Evolutionary conservation across 2,113 vertebrate species (phyloP), one percentile per base, ranked within the genome.

Genomic region (Entomyzon cyanotis): DNA sequence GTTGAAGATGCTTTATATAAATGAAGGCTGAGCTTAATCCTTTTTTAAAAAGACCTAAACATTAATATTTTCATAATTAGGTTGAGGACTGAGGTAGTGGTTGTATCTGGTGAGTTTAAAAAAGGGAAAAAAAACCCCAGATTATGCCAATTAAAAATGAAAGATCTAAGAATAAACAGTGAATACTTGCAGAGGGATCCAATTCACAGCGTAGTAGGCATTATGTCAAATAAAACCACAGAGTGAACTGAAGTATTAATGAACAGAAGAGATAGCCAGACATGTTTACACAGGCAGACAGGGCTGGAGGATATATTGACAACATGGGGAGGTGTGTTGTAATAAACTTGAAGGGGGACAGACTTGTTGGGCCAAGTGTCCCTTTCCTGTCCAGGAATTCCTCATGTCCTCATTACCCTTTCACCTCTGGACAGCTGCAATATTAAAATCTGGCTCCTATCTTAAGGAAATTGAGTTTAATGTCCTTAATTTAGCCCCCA

Each of bases 241-340:
- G 58, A 93, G 71, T 95, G 97, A 97, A 97, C 79, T 31, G 5
- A 93, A 96, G 91, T 93, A 89, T 97, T 97, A 96, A 96, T 77
- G 84, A 96, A 68, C 79, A 96, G 93, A 96, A 94, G 91, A 98
- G 95, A 97, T 96, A 97, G 85, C 93, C 91, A 90, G 96, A 95
- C 96, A 94, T 97, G 96, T 98, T 98, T 98, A 98, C 94, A 95
- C 71, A 97, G 95, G 93, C 95, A 96, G 96, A 92, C 93, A 90
- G 89, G 95, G 91, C 95, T 95, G 90, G 77, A 97, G 97, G 93
- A 97, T 95, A 87, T 47, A 94, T 93, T 27, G n/a, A 96, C 97
- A 95, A 95, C 33, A 5, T 13, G 2, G 73, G 94, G 97, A 98
- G 96, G 96, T 98, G 97, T 97, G 95, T 98, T 93, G 97, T 94